These are phyloP conservation scores for Corvus hawaiiensis DNA, from an alignment of 2,113 vertebrate species.

Conservation along the genomic window DNA sequence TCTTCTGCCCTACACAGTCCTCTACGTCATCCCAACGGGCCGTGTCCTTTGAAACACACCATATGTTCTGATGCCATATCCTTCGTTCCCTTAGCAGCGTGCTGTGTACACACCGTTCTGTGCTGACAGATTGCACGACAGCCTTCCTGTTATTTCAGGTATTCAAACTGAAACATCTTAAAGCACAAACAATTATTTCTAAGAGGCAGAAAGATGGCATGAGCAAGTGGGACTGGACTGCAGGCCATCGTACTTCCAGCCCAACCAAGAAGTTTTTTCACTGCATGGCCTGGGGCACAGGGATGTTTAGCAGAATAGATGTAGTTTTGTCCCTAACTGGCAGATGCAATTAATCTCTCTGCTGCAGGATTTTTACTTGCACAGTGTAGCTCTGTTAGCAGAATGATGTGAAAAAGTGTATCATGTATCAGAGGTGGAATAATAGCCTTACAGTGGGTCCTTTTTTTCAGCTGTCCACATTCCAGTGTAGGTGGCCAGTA, in stretches of 20 bases:
- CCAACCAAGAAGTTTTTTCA: background rate
- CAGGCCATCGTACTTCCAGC: background rate
- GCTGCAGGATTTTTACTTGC: conserved; percentile 9
- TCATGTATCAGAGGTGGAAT: background rate
- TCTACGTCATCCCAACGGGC: background rate
- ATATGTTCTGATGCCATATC: background rate
- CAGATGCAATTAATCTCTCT: background rate
- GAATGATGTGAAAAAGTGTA: background rate
- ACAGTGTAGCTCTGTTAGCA: background rate
- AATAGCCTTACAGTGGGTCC: background rate
- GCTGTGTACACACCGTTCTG: background rate
- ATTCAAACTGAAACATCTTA: background rate
- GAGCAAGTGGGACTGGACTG: background rate
- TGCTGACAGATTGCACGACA: background rate
- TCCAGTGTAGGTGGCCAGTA: background rate
- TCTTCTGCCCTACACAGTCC: background rate
- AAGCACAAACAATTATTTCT: background rate
- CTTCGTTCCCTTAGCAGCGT: background rate
- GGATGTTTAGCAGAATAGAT: background rate
- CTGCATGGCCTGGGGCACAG: background rate
- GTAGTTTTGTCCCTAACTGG: background rate
- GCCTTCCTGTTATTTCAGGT: conserved; percentile 23
- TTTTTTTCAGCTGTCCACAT: background rate
- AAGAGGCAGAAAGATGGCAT: background rate
- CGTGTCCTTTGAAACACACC: background rate